Evolutionary conservation across 2,888 invertebrate species (phyloP).

Genomic region (Notodonta dromedarius): DNA sequence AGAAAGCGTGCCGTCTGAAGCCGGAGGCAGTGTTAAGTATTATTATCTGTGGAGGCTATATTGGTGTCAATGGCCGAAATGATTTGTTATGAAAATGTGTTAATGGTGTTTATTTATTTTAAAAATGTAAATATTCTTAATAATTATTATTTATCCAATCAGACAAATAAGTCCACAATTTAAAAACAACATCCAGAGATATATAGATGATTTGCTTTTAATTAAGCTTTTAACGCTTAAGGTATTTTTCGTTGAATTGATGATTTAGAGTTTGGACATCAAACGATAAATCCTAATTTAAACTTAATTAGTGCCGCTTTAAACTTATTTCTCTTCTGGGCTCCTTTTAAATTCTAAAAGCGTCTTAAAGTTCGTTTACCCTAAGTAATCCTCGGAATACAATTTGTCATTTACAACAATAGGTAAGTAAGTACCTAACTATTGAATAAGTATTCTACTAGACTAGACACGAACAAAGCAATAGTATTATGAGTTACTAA

Average conservation of each 20-base stretch:
- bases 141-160: too few relatives aligned
- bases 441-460: not conserved
- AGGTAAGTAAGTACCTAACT: not conserved
- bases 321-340: conserved; percentile 33
- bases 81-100: not conserved
- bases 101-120: not conserved
- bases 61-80: conserved; percentile 52
- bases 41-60: conserved; percentile 15
- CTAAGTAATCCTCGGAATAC: not conserved
- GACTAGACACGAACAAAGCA: not conserved
- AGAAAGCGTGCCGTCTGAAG: conserved; percentile 65
- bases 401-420: not conserved
- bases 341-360: conserved; percentile 37
- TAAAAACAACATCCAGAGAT: too few relatives aligned
- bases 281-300: conserved; percentile 39
- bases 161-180: too few relatives aligned
- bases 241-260: not conserved
- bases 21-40: conserved; percentile 50
- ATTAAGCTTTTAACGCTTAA: not conserved
- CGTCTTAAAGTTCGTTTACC: conserved; percentile 38
- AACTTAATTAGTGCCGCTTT: conserved; percentile 33
- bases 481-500: not conserved
- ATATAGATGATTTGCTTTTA: too few relatives aligned
- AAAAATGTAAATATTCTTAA: too few relatives aligned
- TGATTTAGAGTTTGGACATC: not conserved